A percentile compares a stretch with the other conserved stretches of the same genome.
phyloP scores from a whole-genome alignment of 2,113 vertebrate species.

The Rhinoptilus africanus region DNA sequence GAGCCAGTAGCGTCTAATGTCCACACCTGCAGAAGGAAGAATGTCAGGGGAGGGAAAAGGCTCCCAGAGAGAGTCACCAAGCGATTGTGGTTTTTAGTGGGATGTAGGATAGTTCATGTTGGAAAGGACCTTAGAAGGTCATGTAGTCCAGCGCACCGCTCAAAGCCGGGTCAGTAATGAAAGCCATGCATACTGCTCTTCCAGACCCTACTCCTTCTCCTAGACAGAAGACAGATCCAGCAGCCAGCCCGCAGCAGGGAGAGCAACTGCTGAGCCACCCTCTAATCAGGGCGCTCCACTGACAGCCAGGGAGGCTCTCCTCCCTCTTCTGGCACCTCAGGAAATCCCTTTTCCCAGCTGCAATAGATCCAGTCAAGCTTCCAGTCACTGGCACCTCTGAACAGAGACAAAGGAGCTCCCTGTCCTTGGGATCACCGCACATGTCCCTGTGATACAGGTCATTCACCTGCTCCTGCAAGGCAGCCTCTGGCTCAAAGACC shows the following conservation, averaged over 20 bases:
- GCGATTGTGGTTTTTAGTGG: neutral
- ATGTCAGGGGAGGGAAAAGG: neutral
- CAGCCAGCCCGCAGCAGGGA: neutral
- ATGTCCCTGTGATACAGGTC: neutral
- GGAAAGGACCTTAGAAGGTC: neutral
- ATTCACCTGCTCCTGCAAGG: neutral
- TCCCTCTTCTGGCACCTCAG: neutral
- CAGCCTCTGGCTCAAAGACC: neutral
- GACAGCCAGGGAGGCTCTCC: neutral
- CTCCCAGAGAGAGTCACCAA: neutral
- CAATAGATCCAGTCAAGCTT: neutral
- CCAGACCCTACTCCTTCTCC: neutral
- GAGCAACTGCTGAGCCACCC: neutral
- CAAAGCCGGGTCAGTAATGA: neutral
- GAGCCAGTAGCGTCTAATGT: neutral
- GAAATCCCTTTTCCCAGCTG: neutral
- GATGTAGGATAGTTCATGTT: neutral
- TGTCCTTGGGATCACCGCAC: neutral
- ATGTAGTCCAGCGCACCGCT: neutral
- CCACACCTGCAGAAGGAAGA: neutral
- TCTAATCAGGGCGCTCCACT: neutral
- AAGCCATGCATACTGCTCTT: neutral
- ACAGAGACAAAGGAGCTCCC: neutral
- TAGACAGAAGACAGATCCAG: neutral
- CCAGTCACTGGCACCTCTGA: neutral